Base-by-base conservation (phyloP, 2,888 invertebrate species). In the Cancer borealis region DNA sequence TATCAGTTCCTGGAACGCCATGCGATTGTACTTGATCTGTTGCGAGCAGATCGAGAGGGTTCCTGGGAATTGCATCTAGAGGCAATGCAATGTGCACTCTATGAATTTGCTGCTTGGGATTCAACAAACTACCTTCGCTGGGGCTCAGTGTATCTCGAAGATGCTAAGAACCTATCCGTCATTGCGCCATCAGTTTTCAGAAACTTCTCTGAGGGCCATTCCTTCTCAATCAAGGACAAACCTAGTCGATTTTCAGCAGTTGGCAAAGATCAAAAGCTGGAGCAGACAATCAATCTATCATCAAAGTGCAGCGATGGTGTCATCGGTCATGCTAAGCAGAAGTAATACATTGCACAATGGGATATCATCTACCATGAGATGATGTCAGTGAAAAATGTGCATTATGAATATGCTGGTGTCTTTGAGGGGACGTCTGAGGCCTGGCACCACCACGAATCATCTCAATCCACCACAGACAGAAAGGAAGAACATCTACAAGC, bases 211-310 rank as follows among this genome's bases (percentile, higher is more conserved):
- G 45, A 88, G 88, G 46, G 88, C 12, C n/a, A n/a, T n/a, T 45
- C 4, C n/a, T 88, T 39, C 45, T 88, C 88, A 88, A 88, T 88
- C 14, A 88, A 88, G 21, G 88, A 88, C 3, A 88, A 88, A 17
- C 88, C 88, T 45, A 45, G 88, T 1, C 88, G 45, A 46, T 88
- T 88, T 45, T 45, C 88, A 8, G 88, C 88, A 3, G 88, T 79
- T 79, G 73, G 73, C 4, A 26, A 26, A 79, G 73, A 79, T 26
- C 73, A 79, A 26, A 79, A n/a, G n/a, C n/a, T n/a, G n/a, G n/a
- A n/a, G n/a, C n/a, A n/a, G n/a, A n/a, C n/a, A n/a, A n/a, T n/a
- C 49, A 91, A 91, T 17, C 91, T 91, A 5, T 91, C 91, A 54
- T 60, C 54, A 8, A 60, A 91, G 30, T 60, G 60, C 87, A 26